phyloP scores from a whole-genome alignment of 2,113 vertebrate genomes.

The Marmota monax region DNA sequence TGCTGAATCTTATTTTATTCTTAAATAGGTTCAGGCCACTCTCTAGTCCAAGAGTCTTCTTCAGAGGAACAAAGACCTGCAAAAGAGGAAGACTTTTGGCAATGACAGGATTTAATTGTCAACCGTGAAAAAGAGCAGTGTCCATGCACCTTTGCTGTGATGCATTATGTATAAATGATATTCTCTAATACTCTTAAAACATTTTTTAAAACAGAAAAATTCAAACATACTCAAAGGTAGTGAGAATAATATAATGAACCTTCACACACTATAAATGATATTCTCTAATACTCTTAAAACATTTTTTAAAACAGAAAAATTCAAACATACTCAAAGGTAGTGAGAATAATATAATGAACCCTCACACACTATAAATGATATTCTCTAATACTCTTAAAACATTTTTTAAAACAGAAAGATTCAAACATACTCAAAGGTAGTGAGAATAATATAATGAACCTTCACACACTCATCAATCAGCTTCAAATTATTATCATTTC shows the following conservation, averaged over 20 bases:
- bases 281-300: not conserved
- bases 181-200: not conserved
- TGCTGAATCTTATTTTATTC: not conserved
- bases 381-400: not conserved
- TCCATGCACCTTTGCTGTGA: not conserved
- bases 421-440: slow-evolving; percentile 41
- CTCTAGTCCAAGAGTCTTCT: not conserved
- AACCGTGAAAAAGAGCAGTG: not conserved
- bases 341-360: not conserved
- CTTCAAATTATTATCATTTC: slow-evolving; percentile 38
- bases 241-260: not conserved
- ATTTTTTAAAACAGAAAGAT: slow-evolving; percentile 15
- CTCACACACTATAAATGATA: not conserved
- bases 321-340: slow-evolving; percentile 41
- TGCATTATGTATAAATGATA: not conserved
- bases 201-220: slow-evolving; percentile 16
- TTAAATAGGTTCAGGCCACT: not conserved
- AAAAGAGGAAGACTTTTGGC: not conserved
- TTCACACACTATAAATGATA: not conserved
- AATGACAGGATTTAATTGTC: not conserved
- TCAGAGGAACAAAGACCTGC: not conserved
- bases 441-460: not conserved
- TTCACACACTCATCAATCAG: not conserved
- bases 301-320: slow-evolving; percentile 15
- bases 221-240: slow-evolving; percentile 41